phyloP scores from a whole-genome alignment of 2,113 vertebrate species.

The Progne subis region DNA sequence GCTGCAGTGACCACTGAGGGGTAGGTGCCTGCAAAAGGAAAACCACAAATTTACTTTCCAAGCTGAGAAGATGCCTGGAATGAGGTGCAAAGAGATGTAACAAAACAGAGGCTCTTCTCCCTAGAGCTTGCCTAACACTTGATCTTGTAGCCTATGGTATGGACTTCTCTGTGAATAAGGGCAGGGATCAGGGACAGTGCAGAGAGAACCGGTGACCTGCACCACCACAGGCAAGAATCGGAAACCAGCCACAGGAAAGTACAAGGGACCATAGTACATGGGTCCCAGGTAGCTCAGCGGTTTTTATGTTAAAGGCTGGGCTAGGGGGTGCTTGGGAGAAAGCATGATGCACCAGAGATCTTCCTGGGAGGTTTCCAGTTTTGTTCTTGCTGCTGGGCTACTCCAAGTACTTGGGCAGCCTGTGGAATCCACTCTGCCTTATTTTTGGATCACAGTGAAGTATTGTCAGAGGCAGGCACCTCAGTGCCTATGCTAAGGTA shows the following conservation, averaged over 20 bases:
- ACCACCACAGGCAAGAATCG: not conserved
- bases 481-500: not conserved
- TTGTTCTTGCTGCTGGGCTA: not conserved
- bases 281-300: not conserved
- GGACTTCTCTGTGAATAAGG: not conserved
- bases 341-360: not conserved
- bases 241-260: not conserved
- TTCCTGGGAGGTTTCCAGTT: not conserved
- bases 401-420: not conserved
- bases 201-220: not conserved
- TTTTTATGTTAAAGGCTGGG: not conserved
- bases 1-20: not conserved
- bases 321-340: not conserved
- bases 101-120: not conserved
- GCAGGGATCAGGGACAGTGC: accelerated
- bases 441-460: not conserved
- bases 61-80: not conserved
- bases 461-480: not conserved
- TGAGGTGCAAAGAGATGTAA: not conserved
- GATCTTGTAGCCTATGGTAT: not conserved
- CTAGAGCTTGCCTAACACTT: not conserved
- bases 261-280: not conserved
- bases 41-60: not conserved
- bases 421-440: not conserved
- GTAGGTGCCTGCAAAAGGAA: not conserved